Percentiles rank a stretch among this genome's conserved stretches.
Evolutionary conservation across 2,797 vertebrate genomes (phyloP).

Genomic region (Neopelma chrysocephalum): DNA sequence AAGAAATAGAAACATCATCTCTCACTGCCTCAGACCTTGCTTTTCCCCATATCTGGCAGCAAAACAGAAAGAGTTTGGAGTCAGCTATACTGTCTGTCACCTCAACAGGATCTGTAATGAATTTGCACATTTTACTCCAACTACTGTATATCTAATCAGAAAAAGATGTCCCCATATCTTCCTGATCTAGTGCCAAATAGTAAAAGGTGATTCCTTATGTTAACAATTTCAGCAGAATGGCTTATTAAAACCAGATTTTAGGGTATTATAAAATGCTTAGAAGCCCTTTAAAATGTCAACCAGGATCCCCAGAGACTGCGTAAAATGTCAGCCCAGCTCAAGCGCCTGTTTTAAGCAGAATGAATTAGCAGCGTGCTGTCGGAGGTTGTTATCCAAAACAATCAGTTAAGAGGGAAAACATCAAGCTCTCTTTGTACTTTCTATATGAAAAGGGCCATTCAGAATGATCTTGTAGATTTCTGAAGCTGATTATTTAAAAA

Average conservation of each 20-base stretch:
- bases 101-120: constrained; percentile 85
- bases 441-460: constrained; percentile 71
- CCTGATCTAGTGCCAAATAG: constrained; percentile 80
- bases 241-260: constrained; percentile 99
- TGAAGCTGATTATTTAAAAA: constrained; percentile 72
- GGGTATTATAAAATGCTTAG: constrained; percentile 98
- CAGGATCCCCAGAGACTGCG: constrained; percentile 91
- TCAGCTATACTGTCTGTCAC: constrained; percentile 68
- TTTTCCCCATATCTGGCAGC: constrained; percentile 53
- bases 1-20: constrained; percentile 49
- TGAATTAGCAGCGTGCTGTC: constrained; percentile 88
- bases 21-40: constrained; percentile 22
- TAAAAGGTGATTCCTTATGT: constrained; percentile 91
- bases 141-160: constrained; percentile 98
- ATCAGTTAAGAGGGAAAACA: constrained; percentile 78
- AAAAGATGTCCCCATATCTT: constrained; percentile 91
- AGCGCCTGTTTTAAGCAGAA: constrained; percentile 97
- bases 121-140: constrained; percentile 86
- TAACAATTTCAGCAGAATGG: constrained; percentile 91
- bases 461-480: constrained; percentile 70
- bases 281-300: constrained; percentile 99
- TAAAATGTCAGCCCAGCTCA: constrained; percentile 95
- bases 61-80: constrained; percentile 49
- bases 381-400: constrained; percentile 82
- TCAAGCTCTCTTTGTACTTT: constrained; percentile 77